These are phyloP conservation scores for Myotis lucifugus DNA, from an alignment of 2,113 vertebrate species.

Conservation along the genomic window DNA sequence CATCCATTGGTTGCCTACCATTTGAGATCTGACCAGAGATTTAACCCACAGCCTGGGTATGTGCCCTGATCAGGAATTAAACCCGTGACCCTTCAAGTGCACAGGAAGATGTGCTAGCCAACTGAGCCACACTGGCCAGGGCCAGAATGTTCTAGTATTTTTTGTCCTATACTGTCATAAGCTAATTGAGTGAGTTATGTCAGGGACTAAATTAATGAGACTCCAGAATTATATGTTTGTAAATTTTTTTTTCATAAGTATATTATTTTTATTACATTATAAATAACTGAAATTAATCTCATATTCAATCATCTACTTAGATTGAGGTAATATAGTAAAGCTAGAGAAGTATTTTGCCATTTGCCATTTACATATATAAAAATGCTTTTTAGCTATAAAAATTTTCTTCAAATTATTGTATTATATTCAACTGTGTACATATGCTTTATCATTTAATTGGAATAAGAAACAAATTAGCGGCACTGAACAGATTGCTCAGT, in stretches of 20 bases:
- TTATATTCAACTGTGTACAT: not conserved
- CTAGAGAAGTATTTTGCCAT: not conserved
- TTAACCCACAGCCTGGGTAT: too few species aligned
- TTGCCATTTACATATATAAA: not conserved
- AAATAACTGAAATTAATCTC: not conserved
- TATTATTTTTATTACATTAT: not conserved
- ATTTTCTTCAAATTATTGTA: not conserved
- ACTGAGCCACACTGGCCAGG: too few species aligned
- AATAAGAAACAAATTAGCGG: conserved; percentile 18
- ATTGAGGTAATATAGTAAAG: not conserved
- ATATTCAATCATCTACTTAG: not conserved
- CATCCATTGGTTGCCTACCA: too few species aligned
- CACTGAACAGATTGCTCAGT: too few species aligned
- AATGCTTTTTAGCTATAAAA: not conserved
- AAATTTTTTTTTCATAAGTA: not conserved
- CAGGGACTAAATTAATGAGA: not conserved
- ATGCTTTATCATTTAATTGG: conserved; percentile 49
- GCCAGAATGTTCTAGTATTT: not conserved
- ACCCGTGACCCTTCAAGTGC: too few species aligned
- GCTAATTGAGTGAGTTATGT: not conserved
- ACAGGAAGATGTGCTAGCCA: too few species aligned
- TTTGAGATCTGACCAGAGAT: too few species aligned
- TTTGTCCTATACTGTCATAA: not conserved
- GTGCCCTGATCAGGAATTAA: too few species aligned
- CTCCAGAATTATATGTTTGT: not conserved